These are phyloP conservation scores for Tigriopus californicus DNA, from an alignment of 2,888 invertebrate species.

Conservation along the genomic window DNA sequence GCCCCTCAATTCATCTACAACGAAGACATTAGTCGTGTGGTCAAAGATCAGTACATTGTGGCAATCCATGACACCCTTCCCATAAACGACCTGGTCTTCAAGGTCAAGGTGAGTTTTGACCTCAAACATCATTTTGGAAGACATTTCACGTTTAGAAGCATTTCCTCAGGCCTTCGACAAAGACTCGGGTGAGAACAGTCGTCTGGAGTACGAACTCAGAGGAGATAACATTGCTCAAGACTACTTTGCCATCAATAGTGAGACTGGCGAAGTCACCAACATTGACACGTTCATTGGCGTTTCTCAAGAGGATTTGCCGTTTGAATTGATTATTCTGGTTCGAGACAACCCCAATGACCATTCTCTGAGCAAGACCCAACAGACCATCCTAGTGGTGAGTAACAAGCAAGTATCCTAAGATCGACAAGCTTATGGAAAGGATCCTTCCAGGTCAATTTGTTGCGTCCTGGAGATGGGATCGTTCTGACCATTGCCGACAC, in stretches of 20 bases:
- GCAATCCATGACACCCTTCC: too few relatives aligned
- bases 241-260: constrained; percentile 25
- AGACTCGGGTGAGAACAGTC: constrained; percentile 65
- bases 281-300: constrained; percentile 55
- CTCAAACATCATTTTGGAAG: too few relatives aligned
- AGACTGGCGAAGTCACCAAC: constrained; percentile 44
- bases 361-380: constrained; percentile 40
- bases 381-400: constrained; percentile 44
- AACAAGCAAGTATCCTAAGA: too few relatives aligned
- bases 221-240: too few relatives aligned
- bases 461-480: constrained; percentile 32
- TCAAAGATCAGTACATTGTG: constrained; percentile 11
- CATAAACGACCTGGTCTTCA: too few relatives aligned
- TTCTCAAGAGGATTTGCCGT: constrained; percentile 43
- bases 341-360: constrained; percentile 49
- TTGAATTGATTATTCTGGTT: constrained; percentile 51
- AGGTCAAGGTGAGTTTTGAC: too few relatives aligned
- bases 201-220: constrained; percentile 41
- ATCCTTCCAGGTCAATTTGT: constrained; percentile 58
- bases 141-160: too few relatives aligned
- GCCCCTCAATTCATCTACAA: constrained; percentile 53
- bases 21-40: not conserved
- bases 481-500: not conserved
- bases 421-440: too few relatives aligned
- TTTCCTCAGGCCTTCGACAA: constrained; percentile 54